These are phyloP conservation scores for Nysson spinosus DNA, from an alignment of 2,888 invertebrate species.

Conservation along the genomic window DNA sequence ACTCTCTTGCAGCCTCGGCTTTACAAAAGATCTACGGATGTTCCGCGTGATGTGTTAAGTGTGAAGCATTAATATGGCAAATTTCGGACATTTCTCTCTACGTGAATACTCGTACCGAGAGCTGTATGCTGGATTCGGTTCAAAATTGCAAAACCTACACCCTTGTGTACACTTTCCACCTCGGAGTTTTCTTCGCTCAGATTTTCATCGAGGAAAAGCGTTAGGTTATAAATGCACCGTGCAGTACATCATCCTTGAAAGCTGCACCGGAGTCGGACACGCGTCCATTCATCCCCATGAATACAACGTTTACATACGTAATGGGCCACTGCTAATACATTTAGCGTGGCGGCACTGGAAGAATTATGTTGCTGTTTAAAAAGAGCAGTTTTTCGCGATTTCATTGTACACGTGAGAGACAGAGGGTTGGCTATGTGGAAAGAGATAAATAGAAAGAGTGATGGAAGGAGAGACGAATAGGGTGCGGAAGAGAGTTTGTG, in stretches of 20 bases:
- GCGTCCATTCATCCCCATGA: slow-evolving; percentile 66
- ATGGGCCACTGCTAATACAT: slow-evolving; percentile 63
- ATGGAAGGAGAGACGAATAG: neutral
- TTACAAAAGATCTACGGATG: neutral
- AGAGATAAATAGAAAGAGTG: slow-evolving; percentile 12
- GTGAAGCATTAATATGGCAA: slow-evolving; percentile 36
- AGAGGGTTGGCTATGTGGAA: too few species aligned
- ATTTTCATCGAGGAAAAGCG: neutral
- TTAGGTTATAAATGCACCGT: slow-evolving; percentile 10
- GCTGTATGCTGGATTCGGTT: slow-evolving; percentile 4
- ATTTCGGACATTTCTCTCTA: slow-evolving; percentile 6
- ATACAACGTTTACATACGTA: slow-evolving; percentile 66
- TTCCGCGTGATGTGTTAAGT: slow-evolving; percentile 20
- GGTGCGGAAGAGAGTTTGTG: slow-evolving; percentile 18
- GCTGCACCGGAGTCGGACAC: slow-evolving; percentile 46
- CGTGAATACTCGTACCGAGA: slow-evolving; percentile 16
- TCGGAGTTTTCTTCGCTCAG: neutral
- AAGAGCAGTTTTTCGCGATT: slow-evolving; percentile 60
- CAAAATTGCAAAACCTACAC: slow-evolving; percentile 25
- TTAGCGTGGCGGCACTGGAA: slow-evolving; percentile 62
- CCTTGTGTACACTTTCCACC: slow-evolving; percentile 22
- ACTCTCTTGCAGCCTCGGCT: neutral
- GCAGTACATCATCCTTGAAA: slow-evolving; percentile 18
- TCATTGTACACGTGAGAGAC: slow-evolving; percentile 5
- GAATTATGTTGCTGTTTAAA: slow-evolving; percentile 67